Evolutionary conservation across 1,140 invertebrate genomes (phyloP).

Genomic region (Melanaphis sacchari): DNA sequence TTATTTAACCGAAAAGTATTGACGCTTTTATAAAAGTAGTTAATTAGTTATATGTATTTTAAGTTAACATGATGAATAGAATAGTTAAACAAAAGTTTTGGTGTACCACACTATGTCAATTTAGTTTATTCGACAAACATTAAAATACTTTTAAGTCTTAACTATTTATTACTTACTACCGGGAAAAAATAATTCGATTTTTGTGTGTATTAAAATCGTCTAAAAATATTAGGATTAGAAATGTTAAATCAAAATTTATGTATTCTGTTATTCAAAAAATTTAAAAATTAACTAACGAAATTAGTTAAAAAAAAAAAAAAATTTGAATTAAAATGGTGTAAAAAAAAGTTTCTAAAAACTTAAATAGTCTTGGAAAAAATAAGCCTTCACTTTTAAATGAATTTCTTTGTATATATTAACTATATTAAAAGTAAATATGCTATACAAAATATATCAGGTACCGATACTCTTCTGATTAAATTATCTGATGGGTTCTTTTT

Average conservation of each 20-base stretch:
- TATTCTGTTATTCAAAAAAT: too few relatives aligned
- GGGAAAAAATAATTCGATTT: too few relatives aligned
- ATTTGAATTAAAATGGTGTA: not conserved
- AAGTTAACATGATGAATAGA: too few relatives aligned
- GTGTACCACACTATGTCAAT: too few relatives aligned
- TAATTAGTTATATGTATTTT: too few relatives aligned
- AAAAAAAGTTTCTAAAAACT: not conserved
- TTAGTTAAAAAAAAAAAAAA: too few relatives aligned
- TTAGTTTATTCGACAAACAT: not conserved
- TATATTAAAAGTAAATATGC: not conserved
- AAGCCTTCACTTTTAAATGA: not conserved
- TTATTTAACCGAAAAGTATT: too few relatives aligned
- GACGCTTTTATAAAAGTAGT: too few relatives aligned
- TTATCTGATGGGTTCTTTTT: not conserved
- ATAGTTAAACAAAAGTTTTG: too few relatives aligned
- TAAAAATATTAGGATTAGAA: not conserved
- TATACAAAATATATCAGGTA: not conserved
- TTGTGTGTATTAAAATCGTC: too few relatives aligned
- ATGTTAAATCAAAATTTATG: not conserved
- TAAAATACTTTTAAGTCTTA: not conserved
- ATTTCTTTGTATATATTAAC: not conserved
- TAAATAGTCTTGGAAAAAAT: not conserved
- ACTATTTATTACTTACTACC: too few relatives aligned
- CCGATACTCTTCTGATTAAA: not conserved
- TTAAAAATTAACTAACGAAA: too few relatives aligned